A percentile compares a stretch with the other conserved stretches of the same genome.
Evolutionary conservation across 1,140 invertebrate genomes (phyloP).

Genomic region (Acyrthosiphon pisum): DNA sequence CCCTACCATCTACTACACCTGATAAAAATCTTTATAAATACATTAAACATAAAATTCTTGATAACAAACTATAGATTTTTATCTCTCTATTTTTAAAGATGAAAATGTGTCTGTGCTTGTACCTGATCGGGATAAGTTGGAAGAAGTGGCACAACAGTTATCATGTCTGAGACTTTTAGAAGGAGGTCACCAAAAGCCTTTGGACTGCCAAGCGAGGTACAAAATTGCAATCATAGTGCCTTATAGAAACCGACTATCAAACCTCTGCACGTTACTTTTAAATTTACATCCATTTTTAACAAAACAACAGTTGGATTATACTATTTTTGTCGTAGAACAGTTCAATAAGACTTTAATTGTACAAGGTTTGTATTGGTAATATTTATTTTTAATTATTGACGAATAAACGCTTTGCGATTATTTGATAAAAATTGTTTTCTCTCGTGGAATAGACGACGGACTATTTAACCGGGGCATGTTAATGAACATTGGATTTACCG

Average conservation of each 20-base stretch:
- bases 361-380: too few species aligned
- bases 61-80: too few species aligned
- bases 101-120: constrained; percentile 58
- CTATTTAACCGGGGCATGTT: constrained; percentile 92
- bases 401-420: too few species aligned
- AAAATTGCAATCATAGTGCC: constrained; percentile 90
- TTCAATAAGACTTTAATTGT: constrained; percentile 65
- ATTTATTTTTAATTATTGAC: too few species aligned
- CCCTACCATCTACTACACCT: too few species aligned
- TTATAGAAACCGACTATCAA: constrained; percentile 82
- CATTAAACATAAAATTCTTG: too few species aligned
- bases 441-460: constrained; percentile 66
- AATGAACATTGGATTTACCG: constrained; percentile 94
- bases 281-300: constrained; percentile 91
- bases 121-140: constrained; percentile 36
- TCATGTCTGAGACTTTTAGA: constrained; percentile 63
- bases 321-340: constrained; percentile 94
- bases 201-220: constrained; percentile 76
- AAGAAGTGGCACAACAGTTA: constrained; percentile 56
- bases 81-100: constrained; percentile 42
- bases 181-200: constrained; percentile 81
- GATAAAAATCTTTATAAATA: too few species aligned
- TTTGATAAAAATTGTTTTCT: too few species aligned
- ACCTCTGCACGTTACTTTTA: constrained; percentile 82
- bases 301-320: constrained; percentile 90